Percentiles rank a stretch among this genome's conserved stretches.
Evolutionary conservation across 92 coral and sea anemone species (phyloP).

Genomic region (Diadumene lineata): DNA sequence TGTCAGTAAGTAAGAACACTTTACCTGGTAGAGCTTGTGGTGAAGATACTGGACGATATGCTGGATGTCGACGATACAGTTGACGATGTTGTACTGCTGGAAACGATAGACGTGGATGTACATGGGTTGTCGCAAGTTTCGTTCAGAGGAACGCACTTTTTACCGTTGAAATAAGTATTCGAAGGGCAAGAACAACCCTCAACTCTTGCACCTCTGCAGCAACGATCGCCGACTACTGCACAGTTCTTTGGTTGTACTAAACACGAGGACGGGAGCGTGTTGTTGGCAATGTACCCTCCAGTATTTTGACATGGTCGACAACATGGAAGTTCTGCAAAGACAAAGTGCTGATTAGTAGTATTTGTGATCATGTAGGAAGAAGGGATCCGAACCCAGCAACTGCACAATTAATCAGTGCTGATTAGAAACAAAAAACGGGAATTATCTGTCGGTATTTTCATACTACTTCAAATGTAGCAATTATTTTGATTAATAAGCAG

Average conservation of each 20-base stretch:
- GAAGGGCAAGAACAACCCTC: conserved; percentile 94
- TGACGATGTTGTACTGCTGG: conserved; percentile 28
- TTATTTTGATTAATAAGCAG: too few species aligned
- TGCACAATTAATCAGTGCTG: too few species aligned
- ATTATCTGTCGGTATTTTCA: too few species aligned
- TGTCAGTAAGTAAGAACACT: background rate
- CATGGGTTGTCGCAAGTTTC: conserved; percentile 65
- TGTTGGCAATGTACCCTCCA: conserved; percentile 81
- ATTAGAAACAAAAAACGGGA: too few species aligned
- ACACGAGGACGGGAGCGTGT: conserved; percentile 72
- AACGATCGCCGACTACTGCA: conserved; percentile 62
- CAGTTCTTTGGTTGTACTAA: conserved; percentile 60
- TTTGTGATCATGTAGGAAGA: too few species aligned
- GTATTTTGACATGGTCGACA: conserved; percentile 90
- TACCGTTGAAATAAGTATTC: conserved; percentile 80
- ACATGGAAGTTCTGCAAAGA: conserved; percentile 83
- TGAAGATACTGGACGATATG: conserved; percentile 20
- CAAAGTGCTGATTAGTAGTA: background rate
- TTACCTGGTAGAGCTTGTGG: conserved; percentile 18
- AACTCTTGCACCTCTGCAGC: conserved; percentile 88
- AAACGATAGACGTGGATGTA: conserved; percentile 20
- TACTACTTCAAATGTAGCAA: too few species aligned
- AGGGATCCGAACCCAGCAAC: too few species aligned
- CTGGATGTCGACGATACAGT: conserved; percentile 39
- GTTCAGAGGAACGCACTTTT: conserved; percentile 79